Evolutionary conservation across 1,140 invertebrate species (phyloP).

Genomic region (Oncopodura yosiiana): DNA sequence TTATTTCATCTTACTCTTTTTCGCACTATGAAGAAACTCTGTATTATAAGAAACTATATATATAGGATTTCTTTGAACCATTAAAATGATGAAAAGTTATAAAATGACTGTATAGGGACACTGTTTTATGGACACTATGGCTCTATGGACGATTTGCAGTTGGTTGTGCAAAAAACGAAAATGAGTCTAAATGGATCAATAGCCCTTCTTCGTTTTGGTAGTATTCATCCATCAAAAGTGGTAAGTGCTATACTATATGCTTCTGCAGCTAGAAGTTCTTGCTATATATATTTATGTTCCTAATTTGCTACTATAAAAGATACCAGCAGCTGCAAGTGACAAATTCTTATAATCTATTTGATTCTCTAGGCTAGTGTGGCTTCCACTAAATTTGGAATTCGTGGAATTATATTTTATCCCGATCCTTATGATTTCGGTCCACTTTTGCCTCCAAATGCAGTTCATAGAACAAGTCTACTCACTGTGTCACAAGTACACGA

Average conservation of each 20-base stretch:
- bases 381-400: slow-evolving; percentile 20
- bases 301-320: too few species aligned
- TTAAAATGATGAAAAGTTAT: slow-evolving; percentile 24
- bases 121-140: slow-evolving; percentile 34
- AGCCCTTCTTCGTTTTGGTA: slow-evolving; percentile 24
- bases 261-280: neutral
- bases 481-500: slow-evolving; percentile 30
- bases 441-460: slow-evolving; percentile 17
- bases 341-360: too few species aligned
- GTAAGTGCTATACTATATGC: slow-evolving; percentile 21
- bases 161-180: slow-evolving; percentile 8
- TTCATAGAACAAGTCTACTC: slow-evolving; percentile 17
- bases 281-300: too few species aligned
- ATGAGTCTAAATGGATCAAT: slow-evolving; percentile 25
- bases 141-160: slow-evolving; percentile 21
- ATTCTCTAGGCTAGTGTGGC: slow-evolving; percentile 11
- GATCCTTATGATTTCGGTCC: slow-evolving; percentile 32
- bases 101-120: slow-evolving; percentile 26
- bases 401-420: slow-evolving; percentile 30
- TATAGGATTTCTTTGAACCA: too few species aligned
- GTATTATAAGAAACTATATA: too few species aligned
- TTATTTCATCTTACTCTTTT: too few species aligned
- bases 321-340: too few species aligned
- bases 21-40: too few species aligned
- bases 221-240: slow-evolving; percentile 27